Conservation (phyloP, 2,888 invertebrate species). For the Elegia similella region DNA sequence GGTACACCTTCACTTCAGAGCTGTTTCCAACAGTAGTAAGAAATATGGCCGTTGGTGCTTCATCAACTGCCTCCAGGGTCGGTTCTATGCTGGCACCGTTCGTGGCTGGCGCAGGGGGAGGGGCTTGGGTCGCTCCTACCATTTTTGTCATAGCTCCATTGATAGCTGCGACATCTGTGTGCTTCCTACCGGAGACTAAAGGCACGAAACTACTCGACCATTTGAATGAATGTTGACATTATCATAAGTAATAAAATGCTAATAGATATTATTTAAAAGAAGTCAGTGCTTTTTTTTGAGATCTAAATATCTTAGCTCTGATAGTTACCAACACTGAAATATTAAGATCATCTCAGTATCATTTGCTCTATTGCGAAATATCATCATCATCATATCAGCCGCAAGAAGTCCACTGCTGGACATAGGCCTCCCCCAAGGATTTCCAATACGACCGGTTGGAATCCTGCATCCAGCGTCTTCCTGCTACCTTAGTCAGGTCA, state of each 20-base stretch:
- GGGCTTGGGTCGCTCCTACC: conserved; percentile 39
- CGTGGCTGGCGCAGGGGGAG: conserved; percentile 52
- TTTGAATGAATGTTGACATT: conserved; percentile 20
- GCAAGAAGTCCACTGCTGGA: no score
- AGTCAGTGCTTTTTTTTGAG: no score
- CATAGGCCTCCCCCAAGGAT: no score
- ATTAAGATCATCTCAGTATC: no score
- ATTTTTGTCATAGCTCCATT: conserved; percentile 38
- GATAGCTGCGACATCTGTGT: conserved; percentile 33
- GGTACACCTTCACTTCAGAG: conserved; percentile 72
- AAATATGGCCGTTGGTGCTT: conserved; percentile 81
- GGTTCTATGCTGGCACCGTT: conserved; percentile 83
- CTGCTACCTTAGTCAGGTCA: no score
- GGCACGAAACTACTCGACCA: conserved; percentile 36
- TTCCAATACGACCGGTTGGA: no score
- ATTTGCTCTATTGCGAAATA: no score
- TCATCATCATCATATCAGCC: no score
- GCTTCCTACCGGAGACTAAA: conserved; percentile 41
- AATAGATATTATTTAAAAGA: no score
- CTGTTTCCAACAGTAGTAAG: conserved; percentile 82
- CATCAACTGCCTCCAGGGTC: conserved; percentile 80
- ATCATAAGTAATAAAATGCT: not conserved
- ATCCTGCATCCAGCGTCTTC: no score
- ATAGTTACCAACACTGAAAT: no score
- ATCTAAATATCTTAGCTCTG: no score